phyloP scores from a whole-genome alignment of 2,113 vertebrate species.

The Onychostruthus taczanowskii region DNA sequence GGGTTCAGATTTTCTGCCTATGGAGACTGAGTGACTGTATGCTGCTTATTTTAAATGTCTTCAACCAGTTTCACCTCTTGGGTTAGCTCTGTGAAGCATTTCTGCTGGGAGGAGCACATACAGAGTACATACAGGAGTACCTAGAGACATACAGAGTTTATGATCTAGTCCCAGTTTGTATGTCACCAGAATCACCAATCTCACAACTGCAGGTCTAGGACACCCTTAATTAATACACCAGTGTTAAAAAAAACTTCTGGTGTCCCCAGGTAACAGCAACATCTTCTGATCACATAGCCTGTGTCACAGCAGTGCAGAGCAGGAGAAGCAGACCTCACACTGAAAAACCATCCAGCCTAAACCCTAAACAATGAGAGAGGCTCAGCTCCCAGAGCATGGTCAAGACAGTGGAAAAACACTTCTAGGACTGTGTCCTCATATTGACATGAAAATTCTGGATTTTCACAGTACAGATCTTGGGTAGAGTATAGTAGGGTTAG shows the following conservation, averaged over 20 bases:
- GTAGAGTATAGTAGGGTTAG: neutral
- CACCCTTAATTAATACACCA: neutral
- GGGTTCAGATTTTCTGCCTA: neutral
- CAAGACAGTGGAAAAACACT: neutral
- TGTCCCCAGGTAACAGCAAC: neutral
- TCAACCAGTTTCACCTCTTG: neutral
- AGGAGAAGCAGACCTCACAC: neutral
- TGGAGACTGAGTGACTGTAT: neutral
- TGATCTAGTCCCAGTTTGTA: neutral
- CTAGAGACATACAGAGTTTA: neutral
- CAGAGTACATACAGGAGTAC: too few relatives aligned
- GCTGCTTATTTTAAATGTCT: neutral
- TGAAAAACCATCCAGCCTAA: neutral
- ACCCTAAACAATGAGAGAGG: neutral
- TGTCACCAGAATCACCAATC: neutral
- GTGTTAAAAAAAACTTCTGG: neutral
- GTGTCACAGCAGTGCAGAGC: neutral
- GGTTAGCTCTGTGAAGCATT: neutral
- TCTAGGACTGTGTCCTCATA: neutral
- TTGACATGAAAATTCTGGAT: neutral
- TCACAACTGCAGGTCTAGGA: neutral
- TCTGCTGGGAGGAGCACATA: neutral
- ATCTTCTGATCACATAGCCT: neutral
- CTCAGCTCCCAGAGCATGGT: neutral
- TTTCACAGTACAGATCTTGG: neutral